A percentile compares a stretch with the other conserved stretches of the same genome.
Evolutionary conservation across 2,113 vertebrate genomes (phyloP).

Genomic region (Otocyon megalotis): DNA sequence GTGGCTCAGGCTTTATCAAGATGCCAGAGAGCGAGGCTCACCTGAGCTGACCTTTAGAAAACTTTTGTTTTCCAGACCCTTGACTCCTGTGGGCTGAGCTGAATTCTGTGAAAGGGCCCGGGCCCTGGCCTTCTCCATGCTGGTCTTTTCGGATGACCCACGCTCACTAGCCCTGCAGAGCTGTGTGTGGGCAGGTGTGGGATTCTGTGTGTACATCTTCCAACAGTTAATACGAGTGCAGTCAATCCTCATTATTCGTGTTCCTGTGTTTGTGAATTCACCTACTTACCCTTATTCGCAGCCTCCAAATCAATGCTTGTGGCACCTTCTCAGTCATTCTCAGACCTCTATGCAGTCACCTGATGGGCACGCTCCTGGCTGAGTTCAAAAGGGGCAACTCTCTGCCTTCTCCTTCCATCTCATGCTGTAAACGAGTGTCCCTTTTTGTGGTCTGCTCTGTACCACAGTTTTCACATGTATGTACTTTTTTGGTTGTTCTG

Average conservation of each 20-base stretch:
- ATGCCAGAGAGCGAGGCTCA: neutral
- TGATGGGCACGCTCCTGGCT: accelerated
- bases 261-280: too few relatives aligned
- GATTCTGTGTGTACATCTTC: accelerated
- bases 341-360: accelerated
- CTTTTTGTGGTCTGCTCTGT: accelerated
- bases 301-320: accelerated
- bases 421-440: neutral
- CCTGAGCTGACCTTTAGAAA: neutral
- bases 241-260: accelerated
- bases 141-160: too few relatives aligned
- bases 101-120: neutral
- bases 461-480: neutral
- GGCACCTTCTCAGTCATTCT: accelerated
- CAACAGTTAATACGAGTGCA: accelerated
- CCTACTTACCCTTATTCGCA: neutral
- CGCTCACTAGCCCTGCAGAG: too few relatives aligned
- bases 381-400: neutral
- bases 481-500: neutral
- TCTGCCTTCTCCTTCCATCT: accelerated
- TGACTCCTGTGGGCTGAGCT: neutral
- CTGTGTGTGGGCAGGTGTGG: neutral
- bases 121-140: neutral
- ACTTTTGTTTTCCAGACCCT: neutral
- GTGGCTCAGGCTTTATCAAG: accelerated